A percentile compares a stretch with the other conserved stretches of the same genome.
Conservation (phyloP, 2,888 invertebrate genomes). For the Spisula solida region DNA sequence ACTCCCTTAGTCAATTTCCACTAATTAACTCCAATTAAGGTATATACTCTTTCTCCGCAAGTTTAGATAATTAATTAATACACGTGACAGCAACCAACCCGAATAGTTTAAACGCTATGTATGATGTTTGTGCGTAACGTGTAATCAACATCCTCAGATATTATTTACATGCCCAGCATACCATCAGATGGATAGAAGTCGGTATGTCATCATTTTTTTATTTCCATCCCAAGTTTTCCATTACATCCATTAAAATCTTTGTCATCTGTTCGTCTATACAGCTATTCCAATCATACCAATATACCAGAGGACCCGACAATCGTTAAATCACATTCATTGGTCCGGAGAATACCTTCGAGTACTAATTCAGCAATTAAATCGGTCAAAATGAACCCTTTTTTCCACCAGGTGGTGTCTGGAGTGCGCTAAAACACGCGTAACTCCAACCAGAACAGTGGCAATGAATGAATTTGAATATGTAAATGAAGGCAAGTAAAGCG, state of each 20-base stretch:
- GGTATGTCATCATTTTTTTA: not conserved
- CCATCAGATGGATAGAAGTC: slow-evolving; percentile 7
- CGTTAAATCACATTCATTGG: slow-evolving; percentile 39
- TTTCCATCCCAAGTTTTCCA: not conserved
- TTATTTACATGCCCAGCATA: slow-evolving; percentile 12
- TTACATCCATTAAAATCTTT: not conserved
- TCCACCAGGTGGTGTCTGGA: slow-evolving; percentile 34
- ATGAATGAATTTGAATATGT: slow-evolving; percentile 48
- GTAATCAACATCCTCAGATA: not conserved
- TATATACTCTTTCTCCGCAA: not conserved
- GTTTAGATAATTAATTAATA: not conserved
- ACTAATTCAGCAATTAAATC: slow-evolving; percentile 52
- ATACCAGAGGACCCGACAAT: not conserved
- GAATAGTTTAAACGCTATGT: not conserved
- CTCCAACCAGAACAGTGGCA: slow-evolving; percentile 17
- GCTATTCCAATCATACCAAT: slow-evolving; percentile 3
- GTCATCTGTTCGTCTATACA: slow-evolving; percentile 28
- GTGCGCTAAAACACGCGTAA: slow-evolving; percentile 24
- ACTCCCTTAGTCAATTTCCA: not conserved
- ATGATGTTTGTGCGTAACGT: not conserved
- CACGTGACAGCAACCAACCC: not conserved
- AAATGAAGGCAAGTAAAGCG: slow-evolving; percentile 35
- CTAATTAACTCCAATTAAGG: slow-evolving; percentile 16
- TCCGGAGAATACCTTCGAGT: slow-evolving; percentile 48
- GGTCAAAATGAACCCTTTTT: slow-evolving; percentile 45